Conservation (phyloP, 1,140 invertebrate genomes). For the Achatina immaculata region DNA sequence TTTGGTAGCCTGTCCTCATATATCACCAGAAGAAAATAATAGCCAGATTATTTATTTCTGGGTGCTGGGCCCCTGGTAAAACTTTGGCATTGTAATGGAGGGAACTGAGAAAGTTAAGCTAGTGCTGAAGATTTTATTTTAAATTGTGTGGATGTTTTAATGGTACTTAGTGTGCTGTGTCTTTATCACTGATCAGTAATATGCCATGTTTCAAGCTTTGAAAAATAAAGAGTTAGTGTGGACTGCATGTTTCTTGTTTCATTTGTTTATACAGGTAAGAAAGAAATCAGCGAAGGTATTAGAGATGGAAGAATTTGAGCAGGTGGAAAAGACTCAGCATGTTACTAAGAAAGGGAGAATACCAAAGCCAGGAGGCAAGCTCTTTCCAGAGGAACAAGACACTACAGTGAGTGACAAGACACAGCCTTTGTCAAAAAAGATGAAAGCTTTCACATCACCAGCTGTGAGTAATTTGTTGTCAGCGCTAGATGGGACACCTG, state of each 20-base stretch:
- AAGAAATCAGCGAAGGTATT: conserved; percentile 93
- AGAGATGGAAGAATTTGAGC: conserved; percentile 87
- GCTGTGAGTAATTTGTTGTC: not conserved
- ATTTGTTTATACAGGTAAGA: conserved; percentile 72
- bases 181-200: too few species aligned
- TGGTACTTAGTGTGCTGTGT: too few species aligned
- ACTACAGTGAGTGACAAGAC: not conserved
- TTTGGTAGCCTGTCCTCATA: too few species aligned
- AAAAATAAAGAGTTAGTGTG: not conserved
- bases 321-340: conserved; percentile 76
- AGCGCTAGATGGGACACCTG: not conserved
- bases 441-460: conserved; percentile 4
- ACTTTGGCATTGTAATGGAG: too few species aligned
- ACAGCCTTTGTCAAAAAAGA: conserved; percentile 22
- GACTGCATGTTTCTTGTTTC: not conserved
- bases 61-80: too few species aligned
- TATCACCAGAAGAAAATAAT: too few species aligned
- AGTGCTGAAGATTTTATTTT: too few species aligned
- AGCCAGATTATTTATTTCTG: too few species aligned
- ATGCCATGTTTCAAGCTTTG: too few species aligned
- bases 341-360: conserved; percentile 52
- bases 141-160: too few species aligned
- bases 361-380: conserved; percentile 21
- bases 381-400: not conserved
- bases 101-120: too few species aligned